phyloP scores from a whole-genome alignment of 2,888 invertebrate species.

The Bembecia ichneumoniformis region DNA sequence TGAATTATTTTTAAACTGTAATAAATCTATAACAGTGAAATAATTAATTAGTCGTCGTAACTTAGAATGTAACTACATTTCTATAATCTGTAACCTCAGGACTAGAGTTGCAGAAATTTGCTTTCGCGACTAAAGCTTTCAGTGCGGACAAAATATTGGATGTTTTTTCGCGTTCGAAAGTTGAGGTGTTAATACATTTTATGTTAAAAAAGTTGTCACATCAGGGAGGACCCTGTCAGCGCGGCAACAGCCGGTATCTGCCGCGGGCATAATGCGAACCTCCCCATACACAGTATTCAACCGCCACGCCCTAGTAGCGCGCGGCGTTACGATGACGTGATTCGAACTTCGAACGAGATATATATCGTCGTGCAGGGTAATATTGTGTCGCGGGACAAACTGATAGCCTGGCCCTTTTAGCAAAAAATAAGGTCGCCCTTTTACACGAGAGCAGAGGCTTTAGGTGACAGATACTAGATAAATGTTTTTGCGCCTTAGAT shows the following conservation, averaged over 20 bases:
- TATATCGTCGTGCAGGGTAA: constrained; percentile 60
- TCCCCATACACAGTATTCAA: constrained; percentile 39
- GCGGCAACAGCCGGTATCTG: constrained; percentile 24
- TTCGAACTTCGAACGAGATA: constrained; percentile 59
- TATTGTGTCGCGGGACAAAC: constrained; percentile 59
- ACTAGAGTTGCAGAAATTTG: too few relatives aligned
- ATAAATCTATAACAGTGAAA: too few relatives aligned
- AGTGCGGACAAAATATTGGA: too few relatives aligned
- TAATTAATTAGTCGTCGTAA: too few relatives aligned
- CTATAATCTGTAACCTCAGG: too few relatives aligned
- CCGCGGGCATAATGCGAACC: constrained; percentile 33
- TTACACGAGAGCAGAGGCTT: constrained; percentile 65
- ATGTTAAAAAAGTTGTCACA: constrained; percentile 14
- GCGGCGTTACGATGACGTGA: constrained; percentile 56
- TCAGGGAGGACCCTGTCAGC: constrained; percentile 19
- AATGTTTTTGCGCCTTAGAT: constrained; percentile 63
- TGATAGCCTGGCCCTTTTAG: constrained; percentile 59
- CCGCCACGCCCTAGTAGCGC: constrained; percentile 38
- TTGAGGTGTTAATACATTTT: constrained; percentile 7
- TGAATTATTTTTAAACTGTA: too few relatives aligned
- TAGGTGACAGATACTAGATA: constrained; percentile 70
- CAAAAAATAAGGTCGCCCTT: constrained; percentile 69
- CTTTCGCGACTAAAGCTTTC: too few relatives aligned
- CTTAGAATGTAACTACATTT: too few relatives aligned
- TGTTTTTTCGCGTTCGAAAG: neutral